Evolutionary conservation across 2,797 vertebrate genomes (phyloP).

Genomic region (Thalassophryne amazonica): DNA sequence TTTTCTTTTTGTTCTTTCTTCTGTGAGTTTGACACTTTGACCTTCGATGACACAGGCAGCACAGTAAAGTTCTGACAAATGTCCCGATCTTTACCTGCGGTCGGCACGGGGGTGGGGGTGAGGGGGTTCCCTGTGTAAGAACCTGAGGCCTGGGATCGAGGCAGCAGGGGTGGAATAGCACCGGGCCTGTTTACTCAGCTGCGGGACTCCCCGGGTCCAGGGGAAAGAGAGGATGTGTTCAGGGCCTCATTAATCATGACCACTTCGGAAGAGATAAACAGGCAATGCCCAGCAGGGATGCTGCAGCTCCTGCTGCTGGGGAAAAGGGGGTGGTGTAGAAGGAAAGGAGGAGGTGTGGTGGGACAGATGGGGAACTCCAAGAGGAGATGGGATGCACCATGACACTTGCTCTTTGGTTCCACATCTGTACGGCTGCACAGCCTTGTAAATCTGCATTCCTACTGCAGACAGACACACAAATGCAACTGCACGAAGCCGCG

Average conservation of each 20-base stretch:
- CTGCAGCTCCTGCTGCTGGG: conserved; percentile 60
- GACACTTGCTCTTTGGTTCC: conserved; percentile 76
- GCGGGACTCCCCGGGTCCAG: conserved; percentile 72
- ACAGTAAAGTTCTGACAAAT: conserved; percentile 16
- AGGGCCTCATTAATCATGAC: conserved; percentile 88
- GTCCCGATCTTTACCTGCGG: conserved; percentile 70
- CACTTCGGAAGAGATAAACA: conserved; percentile 86
- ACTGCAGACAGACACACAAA: conserved; percentile 55
- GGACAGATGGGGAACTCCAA: too few species aligned
- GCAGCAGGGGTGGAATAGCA: conserved; percentile 63
- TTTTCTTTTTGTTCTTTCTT: conserved; percentile 1
- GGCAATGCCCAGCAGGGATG: conserved; percentile 79
- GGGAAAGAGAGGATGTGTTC: conserved; percentile 84
- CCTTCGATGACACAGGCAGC: background rate
- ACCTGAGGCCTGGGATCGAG: conserved; percentile 42
- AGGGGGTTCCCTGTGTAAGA: conserved; percentile 48
- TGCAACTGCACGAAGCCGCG: conserved; percentile 38
- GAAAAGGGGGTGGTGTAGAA: conserved; percentile 37
- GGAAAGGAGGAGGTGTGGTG: conserved; percentile 36
- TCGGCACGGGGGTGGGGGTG: too few species aligned
- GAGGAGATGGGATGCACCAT: conserved; percentile 71
- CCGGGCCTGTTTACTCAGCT: conserved; percentile 90
- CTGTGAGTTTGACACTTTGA: background rate
- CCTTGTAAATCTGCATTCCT: conserved; percentile 77
- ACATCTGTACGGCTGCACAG: conserved; percentile 68